A percentile compares a stretch with the other conserved stretches of the same genome.
Evolutionary conservation across 2,888 invertebrate genomes (phyloP).

Genomic region (Aelia acuminata): DNA sequence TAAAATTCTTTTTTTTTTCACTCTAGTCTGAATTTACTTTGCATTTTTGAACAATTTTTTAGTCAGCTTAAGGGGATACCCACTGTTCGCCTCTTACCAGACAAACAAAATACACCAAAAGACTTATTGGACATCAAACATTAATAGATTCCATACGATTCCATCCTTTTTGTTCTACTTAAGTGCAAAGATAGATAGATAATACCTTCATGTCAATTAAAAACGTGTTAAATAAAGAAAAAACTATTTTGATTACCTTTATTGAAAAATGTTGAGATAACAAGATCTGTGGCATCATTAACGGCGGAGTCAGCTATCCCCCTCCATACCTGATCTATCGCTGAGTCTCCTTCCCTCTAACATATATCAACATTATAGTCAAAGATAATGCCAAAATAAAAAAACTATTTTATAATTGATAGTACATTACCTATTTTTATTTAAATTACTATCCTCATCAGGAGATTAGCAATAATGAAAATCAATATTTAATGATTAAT

Average conservation of each 20-base stretch:
- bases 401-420: background rate
- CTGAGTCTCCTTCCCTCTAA: constrained; percentile 52
- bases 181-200: background rate
- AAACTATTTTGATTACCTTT: constrained; percentile 20
- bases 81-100: background rate
- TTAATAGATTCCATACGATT: background rate
- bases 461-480: constrained; percentile 16
- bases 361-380: constrained; percentile 9
- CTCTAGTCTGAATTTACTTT: background rate
- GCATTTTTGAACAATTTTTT: too few relatives aligned
- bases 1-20: background rate
- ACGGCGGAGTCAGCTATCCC: constrained; percentile 53
- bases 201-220: background rate
- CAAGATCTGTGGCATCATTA: constrained; percentile 54
- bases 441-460: constrained; percentile 30
- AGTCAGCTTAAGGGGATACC: background rate
- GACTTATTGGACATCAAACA: background rate
- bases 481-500: constrained; percentile 34
- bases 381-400: background rate
- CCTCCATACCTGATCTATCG: constrained; percentile 52
- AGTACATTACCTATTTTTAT: constrained; percentile 17
- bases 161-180: background rate
- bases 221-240: background rate
- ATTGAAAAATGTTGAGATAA: constrained; percentile 51
- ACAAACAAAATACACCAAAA: background rate